Base-by-base conservation (phyloP, 2,113 vertebrate genomes). In the Pygoscelis antarcticus region DNA sequence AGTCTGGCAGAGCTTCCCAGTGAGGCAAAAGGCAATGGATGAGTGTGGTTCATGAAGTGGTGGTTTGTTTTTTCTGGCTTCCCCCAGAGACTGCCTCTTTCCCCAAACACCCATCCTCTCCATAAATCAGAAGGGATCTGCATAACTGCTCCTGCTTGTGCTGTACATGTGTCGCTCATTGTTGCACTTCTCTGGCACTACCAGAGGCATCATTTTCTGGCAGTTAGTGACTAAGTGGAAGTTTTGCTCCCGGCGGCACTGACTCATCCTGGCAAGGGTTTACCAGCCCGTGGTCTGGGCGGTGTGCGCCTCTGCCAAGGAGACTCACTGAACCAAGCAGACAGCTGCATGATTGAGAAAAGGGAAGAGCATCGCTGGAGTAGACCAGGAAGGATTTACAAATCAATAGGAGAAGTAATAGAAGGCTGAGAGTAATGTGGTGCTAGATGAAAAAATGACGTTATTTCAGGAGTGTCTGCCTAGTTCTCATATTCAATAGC, bases 1-100 rank as follows among this genome's bases (percentile, higher is more conserved):
- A 72, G 52, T 61, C 82, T 95, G 95, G 75, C 80, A 65, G 83
- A 72, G 80, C 65, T 89, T 84, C 80, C 61, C 27, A 46, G 54
- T 3, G 66, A 80, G 87, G 78, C 75, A 85, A 69, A 80, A 95
- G 64, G 80, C 87, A 52, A 11, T 1, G 38, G 57, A 84, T 80
- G 69, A 65, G 30, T 7, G 58, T 4, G 26, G 15, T 54, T 90
- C 79, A 36, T 0, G 0, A 49, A 54, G 92, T 5, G 0, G 5
- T 38, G 42, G 27, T 30, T 82, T 92, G 57, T 55, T 74, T 96
- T 81, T 84, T 38, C 77, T 93, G 77, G 38, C 69, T 91, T 80
- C 11, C 46, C 49, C 29, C 64, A 55, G 80, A n/a, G 30, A 30
- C 51, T 47, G 57, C 62, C 75, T 71, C 61, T 44, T 84, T 87